These are phyloP conservation scores for Steromphala cineraria DNA, from an alignment of 2,888 invertebrate species.

Conservation along the genomic window DNA sequence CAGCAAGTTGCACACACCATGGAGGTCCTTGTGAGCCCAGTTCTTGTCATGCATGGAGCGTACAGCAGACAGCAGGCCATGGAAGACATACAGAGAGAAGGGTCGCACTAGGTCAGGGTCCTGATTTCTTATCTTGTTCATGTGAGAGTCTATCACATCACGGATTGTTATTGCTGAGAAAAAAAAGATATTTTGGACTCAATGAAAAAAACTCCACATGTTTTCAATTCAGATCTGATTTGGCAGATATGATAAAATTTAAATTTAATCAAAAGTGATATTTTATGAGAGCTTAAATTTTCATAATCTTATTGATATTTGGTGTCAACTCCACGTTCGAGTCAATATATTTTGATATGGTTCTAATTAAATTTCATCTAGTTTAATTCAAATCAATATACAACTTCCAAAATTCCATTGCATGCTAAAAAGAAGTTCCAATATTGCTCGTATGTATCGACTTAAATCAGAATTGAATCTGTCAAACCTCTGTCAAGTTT, in stretches of 20 bases:
- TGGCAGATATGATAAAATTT: too few species aligned
- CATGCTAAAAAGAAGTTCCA: too few species aligned
- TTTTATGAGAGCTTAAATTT: too few species aligned
- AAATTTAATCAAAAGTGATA: too few species aligned
- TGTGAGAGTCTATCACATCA: constrained; percentile 53
- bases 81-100: constrained; percentile 56
- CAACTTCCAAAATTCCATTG: too few species aligned
- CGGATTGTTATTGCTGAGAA: constrained; percentile 53
- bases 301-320: too few species aligned
- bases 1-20: constrained; percentile 43
- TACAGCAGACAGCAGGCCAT: constrained; percentile 51
- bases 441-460: too few species aligned
- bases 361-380: too few species aligned
- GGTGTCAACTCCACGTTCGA: too few species aligned
- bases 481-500: constrained; percentile 49
- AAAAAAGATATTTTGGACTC: background rate
- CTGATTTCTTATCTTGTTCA: background rate
- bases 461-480: background rate
- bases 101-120: constrained; percentile 34
- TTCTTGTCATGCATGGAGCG: constrained; percentile 48
- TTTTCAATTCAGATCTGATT: background rate
- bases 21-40: constrained; percentile 60
- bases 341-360: too few species aligned
- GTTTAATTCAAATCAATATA: too few species aligned
- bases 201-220: background rate